phyloP scores from a whole-genome alignment of 2,113 vertebrate genomes.

The Phyllopteryx taeniolatus region DNA sequence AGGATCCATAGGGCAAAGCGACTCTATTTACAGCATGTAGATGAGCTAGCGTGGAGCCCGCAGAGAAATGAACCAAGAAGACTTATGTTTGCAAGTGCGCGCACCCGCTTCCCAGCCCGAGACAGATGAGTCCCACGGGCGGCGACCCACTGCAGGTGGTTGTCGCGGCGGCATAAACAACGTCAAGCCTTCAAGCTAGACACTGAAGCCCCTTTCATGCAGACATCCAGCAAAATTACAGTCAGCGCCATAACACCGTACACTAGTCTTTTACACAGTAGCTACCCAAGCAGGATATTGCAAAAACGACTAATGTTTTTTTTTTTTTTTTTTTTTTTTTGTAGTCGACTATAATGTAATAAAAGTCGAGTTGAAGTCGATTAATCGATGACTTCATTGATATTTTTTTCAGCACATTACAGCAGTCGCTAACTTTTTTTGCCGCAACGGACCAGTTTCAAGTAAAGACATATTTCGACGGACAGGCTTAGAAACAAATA shows the following conservation, averaged over 20 bases:
- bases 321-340: too few relatives aligned
- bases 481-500: too few relatives aligned
- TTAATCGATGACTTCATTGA: too few relatives aligned
- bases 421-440: too few relatives aligned
- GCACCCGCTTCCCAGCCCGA: slow-evolving; percentile 15
- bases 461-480: too few relatives aligned
- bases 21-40: slow-evolving; percentile 39
- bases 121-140: slow-evolving; percentile 41
- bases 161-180: slow-evolving; percentile 46
- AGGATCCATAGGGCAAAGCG: slow-evolving; percentile 22
- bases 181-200: slow-evolving; percentile 20
- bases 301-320: too few relatives aligned
- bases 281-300: not conserved
- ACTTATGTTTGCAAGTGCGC: slow-evolving; percentile 24
- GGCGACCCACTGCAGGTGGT: slow-evolving; percentile 24
- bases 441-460: too few relatives aligned
- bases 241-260: too few relatives aligned
- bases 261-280: not conserved
- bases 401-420: too few relatives aligned
- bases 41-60: slow-evolving; percentile 27
- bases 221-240: not conserved
- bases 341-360: too few relatives aligned
- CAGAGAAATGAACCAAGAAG: slow-evolving; percentile 35
- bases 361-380: too few relatives aligned
- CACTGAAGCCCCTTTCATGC: not conserved